These are phyloP conservation scores for Polyommatus icarus DNA, from an alignment of 2,888 invertebrate species.

Conservation along the genomic window DNA sequence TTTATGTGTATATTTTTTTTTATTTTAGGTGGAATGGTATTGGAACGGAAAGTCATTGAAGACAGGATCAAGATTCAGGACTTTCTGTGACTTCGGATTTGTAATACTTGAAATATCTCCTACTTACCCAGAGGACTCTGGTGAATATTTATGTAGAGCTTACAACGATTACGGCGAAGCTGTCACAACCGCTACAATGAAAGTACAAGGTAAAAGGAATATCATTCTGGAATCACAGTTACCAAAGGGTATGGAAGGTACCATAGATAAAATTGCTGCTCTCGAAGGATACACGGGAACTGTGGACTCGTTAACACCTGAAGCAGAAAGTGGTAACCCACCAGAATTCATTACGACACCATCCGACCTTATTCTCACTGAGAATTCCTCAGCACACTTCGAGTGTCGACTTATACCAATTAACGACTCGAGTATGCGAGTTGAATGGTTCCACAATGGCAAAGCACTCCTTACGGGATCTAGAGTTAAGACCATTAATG, in stretches of 20 bases:
- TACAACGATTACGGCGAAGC: conserved; percentile 94
- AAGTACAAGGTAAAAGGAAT: conserved; percentile 94
- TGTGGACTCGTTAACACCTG: conserved; percentile 84
- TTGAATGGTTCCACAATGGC: conserved; percentile 99
- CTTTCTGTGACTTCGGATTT: conserved; percentile 98
- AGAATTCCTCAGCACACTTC: conserved; percentile 95
- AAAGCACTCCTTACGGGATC: conserved; percentile 94
- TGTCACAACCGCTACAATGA: conserved; percentile 93
- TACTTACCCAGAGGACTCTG: conserved; percentile 97
- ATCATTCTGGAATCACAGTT: conserved; percentile 95
- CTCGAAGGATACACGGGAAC: conserved; percentile 91
- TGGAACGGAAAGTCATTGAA: conserved; percentile 94
- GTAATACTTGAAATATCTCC: conserved; percentile 98
- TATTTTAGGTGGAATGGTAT: conserved; percentile 91
- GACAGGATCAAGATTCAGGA: conserved; percentile 95
- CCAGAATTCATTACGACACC: conserved; percentile 95
- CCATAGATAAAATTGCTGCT: conserved; percentile 95
- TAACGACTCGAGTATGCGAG: conserved; percentile 95
- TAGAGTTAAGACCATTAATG: conserved; percentile 96
- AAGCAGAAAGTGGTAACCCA: conserved; percentile 91
- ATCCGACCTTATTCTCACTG: conserved; percentile 89
- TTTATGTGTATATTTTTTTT: neutral
- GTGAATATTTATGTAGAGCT: conserved; percentile 94
- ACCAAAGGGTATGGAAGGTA: conserved; percentile 95
- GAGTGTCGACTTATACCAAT: conserved; percentile 94